These are phyloP conservation scores for Barnardius zonarius DNA, from an alignment of 2,113 vertebrate species.

Conservation along the genomic window DNA sequence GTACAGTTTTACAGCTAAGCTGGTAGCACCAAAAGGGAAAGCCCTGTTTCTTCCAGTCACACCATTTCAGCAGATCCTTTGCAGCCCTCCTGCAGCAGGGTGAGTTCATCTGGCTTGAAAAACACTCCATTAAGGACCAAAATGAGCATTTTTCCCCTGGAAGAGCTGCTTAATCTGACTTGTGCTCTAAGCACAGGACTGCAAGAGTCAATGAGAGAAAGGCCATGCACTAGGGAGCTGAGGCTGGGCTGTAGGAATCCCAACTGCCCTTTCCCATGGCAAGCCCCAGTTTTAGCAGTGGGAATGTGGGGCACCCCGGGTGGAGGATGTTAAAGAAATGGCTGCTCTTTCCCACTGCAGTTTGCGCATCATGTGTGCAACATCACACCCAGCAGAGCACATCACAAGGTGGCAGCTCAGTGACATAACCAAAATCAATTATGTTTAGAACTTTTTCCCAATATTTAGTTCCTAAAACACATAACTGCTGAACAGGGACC, in stretches of 20 bases:
- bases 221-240: accelerated
- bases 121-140: background rate
- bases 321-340: accelerated
- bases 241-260: background rate
- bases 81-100: background rate
- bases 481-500: background rate
- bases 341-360: background rate
- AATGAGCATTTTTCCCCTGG: background rate
- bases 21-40: background rate
- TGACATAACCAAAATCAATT: background rate
- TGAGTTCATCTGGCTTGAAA: background rate
- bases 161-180: background rate
- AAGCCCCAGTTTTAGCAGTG: background rate
- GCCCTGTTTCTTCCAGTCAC: accelerated
- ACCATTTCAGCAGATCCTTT: background rate
- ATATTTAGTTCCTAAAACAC: background rate
- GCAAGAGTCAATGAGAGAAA: background rate
- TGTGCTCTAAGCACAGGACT: background rate
- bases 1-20: background rate
- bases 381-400: background rate
- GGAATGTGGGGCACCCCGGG: accelerated
- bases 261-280: background rate
- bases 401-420: accelerated
- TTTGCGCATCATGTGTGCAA: accelerated
- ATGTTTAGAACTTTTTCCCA: background rate